Percentiles rank a stretch among this genome's conserved stretches.
phyloP scores from a whole-genome alignment of 2,797 vertebrate genomes.

The Gymnothorax reevesii region DNA sequence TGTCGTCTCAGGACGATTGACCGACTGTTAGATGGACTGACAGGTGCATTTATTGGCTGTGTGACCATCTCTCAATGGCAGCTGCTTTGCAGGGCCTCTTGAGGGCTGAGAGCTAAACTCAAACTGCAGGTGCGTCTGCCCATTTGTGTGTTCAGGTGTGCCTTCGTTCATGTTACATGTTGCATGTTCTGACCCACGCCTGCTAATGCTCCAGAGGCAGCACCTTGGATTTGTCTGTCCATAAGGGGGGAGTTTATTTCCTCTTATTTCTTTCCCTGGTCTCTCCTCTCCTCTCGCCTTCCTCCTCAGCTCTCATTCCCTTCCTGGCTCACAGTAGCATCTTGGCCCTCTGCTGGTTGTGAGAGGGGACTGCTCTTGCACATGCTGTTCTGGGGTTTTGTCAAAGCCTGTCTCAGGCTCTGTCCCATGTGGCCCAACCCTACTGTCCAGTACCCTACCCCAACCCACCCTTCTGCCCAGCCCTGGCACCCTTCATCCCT shows the following conservation, averaged over 20 bases:
- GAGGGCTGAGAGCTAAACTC: not conserved
- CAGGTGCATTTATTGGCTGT: not conserved
- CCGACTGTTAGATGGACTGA: not conserved
- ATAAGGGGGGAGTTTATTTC: constrained; percentile 13
- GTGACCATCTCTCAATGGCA: constrained; percentile 17
- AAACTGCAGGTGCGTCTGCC: constrained; percentile 17
- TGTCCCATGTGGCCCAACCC: not conserved
- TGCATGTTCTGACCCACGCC: not conserved
- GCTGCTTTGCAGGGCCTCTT: not conserved
- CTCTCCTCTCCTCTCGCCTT: not conserved
- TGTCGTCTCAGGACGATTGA: not conserved
- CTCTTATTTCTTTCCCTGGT: not conserved
- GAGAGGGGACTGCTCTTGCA: not conserved
- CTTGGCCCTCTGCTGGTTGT: not conserved
- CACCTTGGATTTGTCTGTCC: constrained; percentile 24
- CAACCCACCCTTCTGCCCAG: not conserved
- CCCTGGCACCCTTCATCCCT: constrained; percentile 8
- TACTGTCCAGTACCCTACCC: not conserved
- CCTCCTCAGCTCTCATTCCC: not conserved
- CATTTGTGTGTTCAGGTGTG: not conserved
- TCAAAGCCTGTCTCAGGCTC: constrained; percentile 15
- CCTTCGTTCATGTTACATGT: no score
- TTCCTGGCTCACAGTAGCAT: not conserved
- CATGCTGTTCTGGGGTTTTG: not conserved
- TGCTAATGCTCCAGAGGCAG: not conserved